Evolutionary conservation across 2,113 vertebrate genomes (phyloP).

Genomic region (Pithys albifrons): DNA sequence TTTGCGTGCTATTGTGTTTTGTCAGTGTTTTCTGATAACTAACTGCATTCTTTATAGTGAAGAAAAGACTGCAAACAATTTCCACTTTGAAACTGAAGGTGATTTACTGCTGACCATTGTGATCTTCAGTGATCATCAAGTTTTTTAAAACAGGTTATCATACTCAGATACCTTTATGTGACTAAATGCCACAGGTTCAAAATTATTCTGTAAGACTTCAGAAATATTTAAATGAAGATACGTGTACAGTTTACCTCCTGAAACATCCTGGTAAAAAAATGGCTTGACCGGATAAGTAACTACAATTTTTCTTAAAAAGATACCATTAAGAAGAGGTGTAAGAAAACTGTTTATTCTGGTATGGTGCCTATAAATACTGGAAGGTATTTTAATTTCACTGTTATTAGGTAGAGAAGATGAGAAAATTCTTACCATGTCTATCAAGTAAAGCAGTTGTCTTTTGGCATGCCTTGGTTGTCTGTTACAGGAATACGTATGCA

Average conservation of each 20-base stretch:
- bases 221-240: background rate
- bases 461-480: constrained; percentile 51
- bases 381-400: constrained; percentile 44
- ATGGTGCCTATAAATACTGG: background rate
- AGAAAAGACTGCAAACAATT: background rate
- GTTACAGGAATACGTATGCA: constrained; percentile 38
- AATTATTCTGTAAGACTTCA: background rate
- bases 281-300: background rate
- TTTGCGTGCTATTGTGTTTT: background rate
- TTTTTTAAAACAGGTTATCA: background rate
- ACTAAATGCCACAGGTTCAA: background rate
- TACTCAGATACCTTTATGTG: fast-evolving
- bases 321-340: background rate
- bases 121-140: background rate
- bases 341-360: constrained; percentile 34
- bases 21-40: background rate
- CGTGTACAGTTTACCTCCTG: background rate
- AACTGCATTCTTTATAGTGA: background rate
- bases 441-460: constrained; percentile 45
- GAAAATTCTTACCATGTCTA: constrained; percentile 55
- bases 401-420: constrained; percentile 42
- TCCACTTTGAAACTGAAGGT: background rate
- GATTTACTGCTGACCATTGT: background rate
- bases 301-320: background rate
- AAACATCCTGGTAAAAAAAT: background rate